Conservation (phyloP, 2,888 invertebrate species). For the Pseudococcus longispinus region DNA sequence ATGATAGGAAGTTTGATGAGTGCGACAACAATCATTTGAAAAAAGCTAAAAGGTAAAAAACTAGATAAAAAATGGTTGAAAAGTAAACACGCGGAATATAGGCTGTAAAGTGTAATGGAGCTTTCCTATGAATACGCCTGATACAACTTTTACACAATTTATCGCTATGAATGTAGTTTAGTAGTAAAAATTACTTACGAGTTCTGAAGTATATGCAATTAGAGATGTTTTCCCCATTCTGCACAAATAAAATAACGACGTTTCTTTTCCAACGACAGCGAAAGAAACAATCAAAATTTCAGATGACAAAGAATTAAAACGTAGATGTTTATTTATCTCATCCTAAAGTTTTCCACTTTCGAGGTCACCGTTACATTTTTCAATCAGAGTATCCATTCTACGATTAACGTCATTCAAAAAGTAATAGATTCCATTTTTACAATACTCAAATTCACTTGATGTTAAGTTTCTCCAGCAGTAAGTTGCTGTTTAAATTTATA, state of each 20-base stretch:
- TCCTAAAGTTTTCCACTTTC: neutral
- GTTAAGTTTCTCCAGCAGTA: neutral
- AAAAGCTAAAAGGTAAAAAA: neutral
- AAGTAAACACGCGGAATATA: neutral
- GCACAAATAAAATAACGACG: neutral
- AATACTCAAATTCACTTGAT: neutral
- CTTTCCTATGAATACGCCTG: neutral
- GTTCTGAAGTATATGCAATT: neutral
- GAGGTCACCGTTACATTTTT: constrained; percentile 40
- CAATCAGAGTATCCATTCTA: neutral
- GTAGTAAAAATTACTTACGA: neutral
- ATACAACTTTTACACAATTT: neutral
- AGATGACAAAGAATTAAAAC: constrained; percentile 28
- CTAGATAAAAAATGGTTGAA: neutral
- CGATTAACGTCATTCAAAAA: neutral
- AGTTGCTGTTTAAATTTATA: neutral
- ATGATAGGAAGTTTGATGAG: neutral
- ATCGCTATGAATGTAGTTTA: neutral
- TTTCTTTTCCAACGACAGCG: constrained; percentile 5
- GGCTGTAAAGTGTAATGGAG: neutral
- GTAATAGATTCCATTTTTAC: neutral
- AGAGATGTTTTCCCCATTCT: constrained; percentile 29
- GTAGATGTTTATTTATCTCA: constrained; percentile 45
- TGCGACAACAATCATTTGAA: neutral
- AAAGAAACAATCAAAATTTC: neutral